A percentile compares a stretch with the other conserved stretches of the same genome.
Conservation (phyloP, 2,113 vertebrate genomes). For the Smithornis capensis region DNA sequence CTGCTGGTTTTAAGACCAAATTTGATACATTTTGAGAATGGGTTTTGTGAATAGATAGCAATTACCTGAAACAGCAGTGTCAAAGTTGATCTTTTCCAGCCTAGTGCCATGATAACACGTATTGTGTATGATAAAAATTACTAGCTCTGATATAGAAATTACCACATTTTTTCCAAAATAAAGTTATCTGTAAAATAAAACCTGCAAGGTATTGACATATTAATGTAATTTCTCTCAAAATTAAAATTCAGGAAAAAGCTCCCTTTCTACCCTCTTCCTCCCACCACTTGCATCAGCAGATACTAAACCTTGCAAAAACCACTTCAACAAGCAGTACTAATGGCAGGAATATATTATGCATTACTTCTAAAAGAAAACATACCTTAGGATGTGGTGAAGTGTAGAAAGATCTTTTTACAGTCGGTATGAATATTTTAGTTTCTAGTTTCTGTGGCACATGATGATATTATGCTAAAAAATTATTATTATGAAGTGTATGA, state of each 20-base stretch:
- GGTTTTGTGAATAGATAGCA: neutral
- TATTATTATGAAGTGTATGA: neutral
- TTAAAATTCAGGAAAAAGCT: neutral
- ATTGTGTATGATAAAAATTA: neutral
- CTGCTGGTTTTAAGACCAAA: neutral
- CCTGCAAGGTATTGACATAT: neutral
- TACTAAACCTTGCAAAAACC: neutral
- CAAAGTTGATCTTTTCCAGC: neutral
- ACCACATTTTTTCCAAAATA: neutral
- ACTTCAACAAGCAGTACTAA: neutral
- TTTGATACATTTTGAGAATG: neutral
- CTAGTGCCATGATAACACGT: neutral
- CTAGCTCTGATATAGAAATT: neutral
- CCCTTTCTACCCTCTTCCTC: neutral
- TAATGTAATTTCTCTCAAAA: neutral
- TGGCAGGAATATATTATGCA: neutral
- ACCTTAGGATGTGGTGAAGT: slow-evolving; percentile 32
- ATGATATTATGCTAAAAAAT: neutral
- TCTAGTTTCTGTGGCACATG: neutral
- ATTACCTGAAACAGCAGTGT: neutral
- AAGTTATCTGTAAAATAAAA: neutral
- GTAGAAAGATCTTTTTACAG: slow-evolving; percentile 20
- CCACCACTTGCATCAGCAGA: neutral
- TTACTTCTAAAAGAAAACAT: slow-evolving; percentile 50
- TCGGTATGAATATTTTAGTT: neutral